Base-by-base conservation (phyloP, 2,797 vertebrate genomes). In the Pristis pectinata region DNA sequence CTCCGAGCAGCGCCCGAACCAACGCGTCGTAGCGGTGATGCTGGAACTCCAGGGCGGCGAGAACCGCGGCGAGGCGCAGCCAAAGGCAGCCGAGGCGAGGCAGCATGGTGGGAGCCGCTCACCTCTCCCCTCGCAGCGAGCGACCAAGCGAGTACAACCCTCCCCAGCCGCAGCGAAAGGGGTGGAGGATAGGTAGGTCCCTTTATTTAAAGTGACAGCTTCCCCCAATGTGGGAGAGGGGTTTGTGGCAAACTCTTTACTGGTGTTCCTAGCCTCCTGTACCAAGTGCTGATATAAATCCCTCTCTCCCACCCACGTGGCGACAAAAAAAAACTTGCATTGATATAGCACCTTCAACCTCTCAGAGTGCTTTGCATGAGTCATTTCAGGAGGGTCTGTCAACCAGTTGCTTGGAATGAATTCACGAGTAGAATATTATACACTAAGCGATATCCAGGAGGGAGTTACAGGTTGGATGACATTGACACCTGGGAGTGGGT, bases 181-280 rank as follows among this genome's bases (percentile, higher is more conserved):
- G 80, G 3, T 82, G 80, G 37, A 8, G 37, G 1, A 11, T 80
- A n/a, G 80, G 83, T 56, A 34, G 53, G 53, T 34, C 83, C 83
- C 83, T 87, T n/a, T 87, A 87, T 87, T 87, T 87, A 87, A 87
- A 87, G 83, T 27, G 53, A 59, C 83, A 56, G 22, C 27, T 24
- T 11, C 82, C 53, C 17, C 19, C 85, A 19, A 34, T 56, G 83
- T 44, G 41, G 15, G 13, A 30, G 15, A 13, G 13, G n/a, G 34
- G 74, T 13, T 17, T 15, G 15, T 41, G 0, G 15, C 15, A 13
- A 37, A 15, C 15, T n/a, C n/a, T 49, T 49, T 49, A 49, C 79
- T 85, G 19, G 6, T 15, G n/a, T 49, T 49, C 49, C 49, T 49
- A 49, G 49, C 4, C 49, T 49, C 4, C 49, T 49, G 49, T 49